Evolutionary conservation across 92 coral and sea anemone genomes (phyloP).

Genomic region (Umimayanthus kanabou): DNA sequence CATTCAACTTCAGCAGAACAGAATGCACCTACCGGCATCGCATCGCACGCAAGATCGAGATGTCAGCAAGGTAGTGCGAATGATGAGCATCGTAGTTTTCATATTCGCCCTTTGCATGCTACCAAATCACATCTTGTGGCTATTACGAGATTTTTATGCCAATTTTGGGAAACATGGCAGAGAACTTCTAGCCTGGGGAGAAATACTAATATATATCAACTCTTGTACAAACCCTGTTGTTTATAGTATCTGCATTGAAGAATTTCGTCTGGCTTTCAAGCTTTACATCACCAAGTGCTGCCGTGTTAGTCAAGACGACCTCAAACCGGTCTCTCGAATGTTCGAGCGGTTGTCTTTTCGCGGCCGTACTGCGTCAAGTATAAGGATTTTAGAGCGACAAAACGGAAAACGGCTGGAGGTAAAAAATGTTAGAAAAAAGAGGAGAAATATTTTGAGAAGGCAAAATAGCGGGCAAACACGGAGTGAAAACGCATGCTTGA

Average conservation of each 20-base stretch:
- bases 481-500: neutral
- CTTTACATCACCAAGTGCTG: slow-evolving; percentile 86
- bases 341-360: slow-evolving; percentile 82
- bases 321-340: slow-evolving; percentile 68
- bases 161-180: slow-evolving; percentile 34
- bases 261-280: slow-evolving; percentile 81
- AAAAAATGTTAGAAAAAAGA: neutral
- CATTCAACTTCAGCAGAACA: slow-evolving; percentile 63
- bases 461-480: neutral
- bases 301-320: slow-evolving; percentile 82
- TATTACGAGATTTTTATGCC: slow-evolving; percentile 62
- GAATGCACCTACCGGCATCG: slow-evolving; percentile 67
- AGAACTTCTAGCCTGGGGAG: slow-evolving; percentile 77
- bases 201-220: slow-evolving; percentile 75
- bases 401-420: neutral
- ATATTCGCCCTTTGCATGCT: slow-evolving; percentile 86
- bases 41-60: slow-evolving; percentile 83
- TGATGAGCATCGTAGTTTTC: slow-evolving; percentile 77
- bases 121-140: slow-evolving; percentile 86
- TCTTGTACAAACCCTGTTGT: slow-evolving; percentile 88
- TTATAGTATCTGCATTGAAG: slow-evolving; percentile 86
- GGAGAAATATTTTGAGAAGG: neutral
- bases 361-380: slow-evolving; percentile 66
- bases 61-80: slow-evolving; percentile 77
- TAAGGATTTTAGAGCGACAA: slow-evolving; percentile 61